These are phyloP conservation scores for Platalea minor DNA, from an alignment of 2,797 vertebrate species.

Conservation along the genomic window DNA sequence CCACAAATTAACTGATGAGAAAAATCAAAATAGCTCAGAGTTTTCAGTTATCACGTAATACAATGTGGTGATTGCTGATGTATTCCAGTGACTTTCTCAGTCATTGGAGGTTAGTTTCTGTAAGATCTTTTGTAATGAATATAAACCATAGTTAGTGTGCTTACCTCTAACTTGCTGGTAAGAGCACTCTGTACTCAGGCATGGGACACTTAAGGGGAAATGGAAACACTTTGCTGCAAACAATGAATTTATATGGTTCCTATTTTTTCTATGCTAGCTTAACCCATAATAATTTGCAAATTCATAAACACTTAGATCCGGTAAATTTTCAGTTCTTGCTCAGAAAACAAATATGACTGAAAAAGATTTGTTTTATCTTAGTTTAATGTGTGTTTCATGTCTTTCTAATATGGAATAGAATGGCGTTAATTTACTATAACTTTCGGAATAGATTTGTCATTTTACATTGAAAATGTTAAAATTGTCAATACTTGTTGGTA, in stretches of 20 bases:
- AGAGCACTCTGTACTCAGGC: neutral
- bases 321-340: neutral
- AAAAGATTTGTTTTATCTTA: neutral
- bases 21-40: neutral
- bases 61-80: neutral
- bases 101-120: rapidly evolving
- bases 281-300: neutral
- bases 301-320: neutral
- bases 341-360: neutral
- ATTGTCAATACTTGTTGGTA: neutral
- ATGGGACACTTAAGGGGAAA: neutral
- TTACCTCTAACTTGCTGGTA: neutral
- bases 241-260: neutral
- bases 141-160: neutral
- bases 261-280: neutral
- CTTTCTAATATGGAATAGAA: neutral
- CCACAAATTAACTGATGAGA: neutral
- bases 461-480: neutral
- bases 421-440: neutral
- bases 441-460: neutral
- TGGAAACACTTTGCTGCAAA: neutral
- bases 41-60: neutral
- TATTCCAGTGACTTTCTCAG: neutral
- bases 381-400: neutral
- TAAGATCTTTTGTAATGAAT: neutral